phyloP scores from a whole-genome alignment of 2,797 vertebrate genomes.

The Lutjanus campechanus region DNA sequence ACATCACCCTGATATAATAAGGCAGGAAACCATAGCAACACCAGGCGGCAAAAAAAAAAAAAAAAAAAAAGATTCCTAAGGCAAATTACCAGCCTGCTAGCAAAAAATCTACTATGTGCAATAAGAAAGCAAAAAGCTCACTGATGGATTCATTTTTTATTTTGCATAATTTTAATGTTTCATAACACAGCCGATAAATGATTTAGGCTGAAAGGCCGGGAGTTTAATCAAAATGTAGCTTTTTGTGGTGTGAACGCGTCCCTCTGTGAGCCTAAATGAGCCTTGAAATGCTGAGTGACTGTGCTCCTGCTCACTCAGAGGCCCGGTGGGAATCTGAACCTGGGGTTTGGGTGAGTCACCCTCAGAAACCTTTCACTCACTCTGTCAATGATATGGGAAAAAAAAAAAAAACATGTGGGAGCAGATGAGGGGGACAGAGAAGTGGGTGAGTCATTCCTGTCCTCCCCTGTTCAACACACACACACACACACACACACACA shows the following conservation, averaged over 20 bases:
- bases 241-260: slow-evolving; percentile 14
- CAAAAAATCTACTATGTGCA: slow-evolving; percentile 21
- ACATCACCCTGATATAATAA: slow-evolving; percentile 25
- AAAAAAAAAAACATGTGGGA: slow-evolving; percentile 28
- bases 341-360: slow-evolving; percentile 70
- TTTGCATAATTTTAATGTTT: neutral
- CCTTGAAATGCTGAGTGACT: slow-evolving; percentile 23
- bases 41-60: neutral
- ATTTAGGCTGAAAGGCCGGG: slow-evolving; percentile 3
- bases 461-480: slow-evolving; percentile 17
- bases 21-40: slow-evolving; percentile 59
- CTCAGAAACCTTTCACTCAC: slow-evolving; percentile 41
- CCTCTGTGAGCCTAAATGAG: slow-evolving; percentile 28
- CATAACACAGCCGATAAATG: neutral
- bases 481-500: neutral
- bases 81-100: slow-evolving; percentile 9
- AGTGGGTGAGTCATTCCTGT: slow-evolving; percentile 63
- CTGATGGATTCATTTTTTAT: slow-evolving; percentile 47
- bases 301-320: slow-evolving; percentile 30
- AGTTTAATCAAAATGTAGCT: neutral
- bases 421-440: slow-evolving; percentile 45
- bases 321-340: slow-evolving; percentile 47
- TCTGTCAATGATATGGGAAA: slow-evolving; percentile 27
- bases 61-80: slow-evolving; percentile 20
- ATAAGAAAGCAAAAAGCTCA: slow-evolving; percentile 14